phyloP scores from a whole-genome alignment of 2,888 invertebrate species.

The Neelides folsomi region DNA sequence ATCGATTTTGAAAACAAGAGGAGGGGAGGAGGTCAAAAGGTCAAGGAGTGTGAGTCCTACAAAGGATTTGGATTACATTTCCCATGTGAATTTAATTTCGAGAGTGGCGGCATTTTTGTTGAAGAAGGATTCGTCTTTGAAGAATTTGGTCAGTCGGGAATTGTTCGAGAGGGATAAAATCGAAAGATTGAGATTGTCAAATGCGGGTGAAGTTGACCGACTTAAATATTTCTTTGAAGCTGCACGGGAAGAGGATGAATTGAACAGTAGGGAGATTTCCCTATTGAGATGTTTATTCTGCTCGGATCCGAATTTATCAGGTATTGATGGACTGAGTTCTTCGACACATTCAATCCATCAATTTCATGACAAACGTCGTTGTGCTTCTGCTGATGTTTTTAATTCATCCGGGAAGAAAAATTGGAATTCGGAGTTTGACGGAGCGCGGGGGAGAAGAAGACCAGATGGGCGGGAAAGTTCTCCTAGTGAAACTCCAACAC shows the following conservation, averaged over 20 bases:
- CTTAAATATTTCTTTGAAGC: constrained; percentile 64
- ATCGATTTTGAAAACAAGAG: constrained; percentile 1
- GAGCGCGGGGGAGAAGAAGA: constrained; percentile 4
- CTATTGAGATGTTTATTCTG: constrained; percentile 30
- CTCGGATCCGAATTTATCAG: constrained; percentile 31
- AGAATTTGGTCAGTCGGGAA: constrained; percentile 22
- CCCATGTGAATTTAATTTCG: constrained; percentile 78
- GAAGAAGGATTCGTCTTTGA: constrained; percentile 26
- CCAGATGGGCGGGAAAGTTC: constrained; percentile 31
- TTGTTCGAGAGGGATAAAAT: constrained; percentile 27
- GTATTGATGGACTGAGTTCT: constrained; percentile 18
- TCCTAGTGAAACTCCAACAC: neutral
- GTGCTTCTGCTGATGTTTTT: constrained; percentile 30
- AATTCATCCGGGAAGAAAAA: neutral
- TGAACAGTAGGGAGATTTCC: constrained; percentile 22
- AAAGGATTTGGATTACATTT: constrained; percentile 48
- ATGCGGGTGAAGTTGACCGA: constrained; percentile 62
- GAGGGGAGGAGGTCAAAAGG: neutral
- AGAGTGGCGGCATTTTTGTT: constrained; percentile 57
- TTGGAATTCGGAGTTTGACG: constrained; percentile 4
- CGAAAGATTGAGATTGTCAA: constrained; percentile 48
- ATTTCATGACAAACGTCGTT: constrained; percentile 11
- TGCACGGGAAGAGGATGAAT: constrained; percentile 11
- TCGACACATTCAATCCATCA: neutral
- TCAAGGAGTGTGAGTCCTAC: constrained; percentile 5